phyloP scores from a whole-genome alignment of 53 echinoderm and acorn worm genomes.

The Paracentrotus lividus region DNA sequence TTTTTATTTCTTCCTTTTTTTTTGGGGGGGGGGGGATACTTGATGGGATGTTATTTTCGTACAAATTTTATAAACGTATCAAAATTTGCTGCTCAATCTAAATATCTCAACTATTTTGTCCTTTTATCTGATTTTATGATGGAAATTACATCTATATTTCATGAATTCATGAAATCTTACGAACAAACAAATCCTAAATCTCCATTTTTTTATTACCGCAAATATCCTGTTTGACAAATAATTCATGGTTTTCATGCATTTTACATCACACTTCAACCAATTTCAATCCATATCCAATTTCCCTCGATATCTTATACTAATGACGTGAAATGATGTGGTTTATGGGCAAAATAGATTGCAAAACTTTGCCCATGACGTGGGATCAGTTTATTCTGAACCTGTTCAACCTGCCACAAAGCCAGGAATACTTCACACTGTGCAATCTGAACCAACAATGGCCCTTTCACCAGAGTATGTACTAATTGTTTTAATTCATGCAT shows the following conservation, averaged over 20 bases:
- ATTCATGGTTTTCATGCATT: not conserved
- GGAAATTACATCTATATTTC: not conserved
- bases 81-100: not conserved
- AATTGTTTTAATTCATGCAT: not conserved
- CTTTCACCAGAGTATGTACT: not conserved
- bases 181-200: not conserved
- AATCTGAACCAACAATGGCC: slow-evolving; percentile 19
- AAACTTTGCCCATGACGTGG: slow-evolving; percentile 28
- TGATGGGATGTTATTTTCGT: not conserved
- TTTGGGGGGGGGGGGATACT: not conserved
- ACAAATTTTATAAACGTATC: not conserved
- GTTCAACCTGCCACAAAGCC: not conserved
- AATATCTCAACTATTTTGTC: not conserved
- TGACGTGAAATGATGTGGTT: slow-evolving; percentile 31
- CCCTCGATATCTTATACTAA: not conserved
- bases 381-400: not conserved
- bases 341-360: not conserved
- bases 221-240: not conserved
- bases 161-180: not conserved
- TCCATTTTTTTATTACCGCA: not conserved
- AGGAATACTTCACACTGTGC: not conserved
- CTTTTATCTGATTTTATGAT: not conserved
- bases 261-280: not conserved
- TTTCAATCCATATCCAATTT: not conserved
- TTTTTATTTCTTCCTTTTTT: not conserved